Conservation (phyloP, 2,797 vertebrate species). For the Girardinus metallicus region DNA sequence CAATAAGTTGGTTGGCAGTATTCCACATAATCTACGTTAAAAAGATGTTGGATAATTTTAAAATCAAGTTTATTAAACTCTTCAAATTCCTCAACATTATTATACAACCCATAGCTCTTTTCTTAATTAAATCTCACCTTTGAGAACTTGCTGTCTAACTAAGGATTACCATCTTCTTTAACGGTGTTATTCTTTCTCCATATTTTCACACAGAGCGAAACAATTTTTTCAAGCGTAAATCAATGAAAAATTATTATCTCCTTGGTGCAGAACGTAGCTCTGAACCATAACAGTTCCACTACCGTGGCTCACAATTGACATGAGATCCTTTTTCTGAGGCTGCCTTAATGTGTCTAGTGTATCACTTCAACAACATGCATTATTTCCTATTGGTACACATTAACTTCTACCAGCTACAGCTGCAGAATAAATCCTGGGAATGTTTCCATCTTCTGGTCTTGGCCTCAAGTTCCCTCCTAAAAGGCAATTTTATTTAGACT, state of each 20-base stretch:
- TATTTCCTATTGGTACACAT: not conserved
- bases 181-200: not conserved
- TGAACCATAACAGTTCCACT: not conserved
- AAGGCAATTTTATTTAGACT: not conserved
- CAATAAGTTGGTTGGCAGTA: too few relatives aligned
- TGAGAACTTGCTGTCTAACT: not conserved
- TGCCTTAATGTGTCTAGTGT: not conserved
- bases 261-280: not conserved
- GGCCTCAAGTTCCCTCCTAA: not conserved
- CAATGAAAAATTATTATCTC: not conserved
- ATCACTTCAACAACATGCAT: not conserved
- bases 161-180: not conserved
- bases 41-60: not conserved
- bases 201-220: accelerated
- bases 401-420: not conserved
- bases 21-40: not conserved
- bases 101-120: not conserved
- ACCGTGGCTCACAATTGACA: not conserved
- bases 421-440: not conserved
- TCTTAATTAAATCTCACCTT: not conserved
- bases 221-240: not conserved
- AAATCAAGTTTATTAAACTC: not conserved
- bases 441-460: not conserved
- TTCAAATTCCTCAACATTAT: not conserved
- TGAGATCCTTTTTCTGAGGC: not conserved